Base-by-base conservation (phyloP, 2,888 invertebrate genomes). In the Drosophila melanosoma region DNA sequence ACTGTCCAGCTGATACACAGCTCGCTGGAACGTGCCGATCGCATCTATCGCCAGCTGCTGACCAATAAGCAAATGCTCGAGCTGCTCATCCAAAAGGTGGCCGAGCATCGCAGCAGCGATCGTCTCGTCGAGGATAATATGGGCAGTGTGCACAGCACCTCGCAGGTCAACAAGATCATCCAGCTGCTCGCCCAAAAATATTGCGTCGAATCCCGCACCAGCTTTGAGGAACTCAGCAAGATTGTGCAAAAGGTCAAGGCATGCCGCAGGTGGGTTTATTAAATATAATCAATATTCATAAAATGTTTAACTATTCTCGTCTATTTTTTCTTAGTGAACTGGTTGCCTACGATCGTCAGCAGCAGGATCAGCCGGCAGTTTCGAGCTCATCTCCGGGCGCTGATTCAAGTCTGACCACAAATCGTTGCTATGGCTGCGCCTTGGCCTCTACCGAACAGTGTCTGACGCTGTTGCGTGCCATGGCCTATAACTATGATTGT, bases 181-280 rank as follows among this genome's bases (percentile, higher is more conserved):
- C 99, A 99, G 92, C 95, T 97, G 80, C 94, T 99, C 48, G 99
- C 99, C 3, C 98, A 98, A 92, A 97, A 98, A 91, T 99, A 99
- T 93, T 98, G 98, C 92, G 96, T 96, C 54, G 99, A 99, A 89
- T 99, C 98, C 92, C 98, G 98, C 92, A 96, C 96, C 7, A 97
- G 98, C 10, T 99, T 99, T 92, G 99, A 99, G 91, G 99, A 99
- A 91, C 94, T 99, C 2, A 98, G 96, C 90, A 97, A 97, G 93
- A 96, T 97, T 76, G 97, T 97, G 81, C 96, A 98, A 94, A 96
- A 97, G 91, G 98, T 99, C 29, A 94, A 98, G 77, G 98, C 99
- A 0, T 98, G 98, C 91, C 94, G 97, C 32, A 96, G 95, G 95
- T 95, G 38, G 86, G 91, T 40, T 57, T 45, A 3, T 23, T 3